Percentiles rank a stretch among this genome's conserved stretches.
phyloP scores from a whole-genome alignment of 2,888 invertebrate genomes.

The Hanleya hanleyi region DNA sequence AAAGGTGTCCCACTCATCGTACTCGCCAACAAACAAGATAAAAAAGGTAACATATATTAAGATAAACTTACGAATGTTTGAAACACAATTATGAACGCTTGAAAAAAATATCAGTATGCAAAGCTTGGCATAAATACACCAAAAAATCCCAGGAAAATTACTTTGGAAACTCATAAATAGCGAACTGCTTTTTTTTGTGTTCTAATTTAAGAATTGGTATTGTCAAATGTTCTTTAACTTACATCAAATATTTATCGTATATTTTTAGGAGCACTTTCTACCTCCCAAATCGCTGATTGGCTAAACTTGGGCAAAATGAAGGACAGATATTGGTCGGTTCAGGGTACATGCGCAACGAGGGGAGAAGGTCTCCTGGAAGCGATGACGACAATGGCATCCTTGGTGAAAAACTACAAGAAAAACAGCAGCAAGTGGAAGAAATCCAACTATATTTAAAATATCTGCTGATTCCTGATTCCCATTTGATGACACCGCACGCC shows the following conservation, averaged over 20 bases:
- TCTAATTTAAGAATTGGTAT: too few species aligned
- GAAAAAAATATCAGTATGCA: too few species aligned
- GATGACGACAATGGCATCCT: constrained; percentile 1
- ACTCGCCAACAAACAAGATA: constrained; percentile 12
- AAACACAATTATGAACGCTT: too few species aligned
- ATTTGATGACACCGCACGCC: too few species aligned
- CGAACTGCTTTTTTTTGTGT: not conserved
- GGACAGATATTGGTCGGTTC: not conserved
- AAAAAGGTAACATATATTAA: not conserved
- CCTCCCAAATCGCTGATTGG: not conserved
- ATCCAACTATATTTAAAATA: not conserved
- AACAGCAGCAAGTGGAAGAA: not conserved
- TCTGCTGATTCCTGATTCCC: too few species aligned
- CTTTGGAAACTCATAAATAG: too few species aligned
- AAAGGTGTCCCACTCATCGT: not conserved
- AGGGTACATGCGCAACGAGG: not conserved
- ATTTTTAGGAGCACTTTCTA: not conserved
- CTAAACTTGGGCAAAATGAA: not conserved
- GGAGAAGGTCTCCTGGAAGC: not conserved
- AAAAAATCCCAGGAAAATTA: too few species aligned
- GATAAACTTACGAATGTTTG: too few species aligned
- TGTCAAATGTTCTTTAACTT: not conserved
- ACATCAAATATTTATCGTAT: too few species aligned
- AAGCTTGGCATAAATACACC: too few species aligned
- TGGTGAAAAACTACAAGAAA: not conserved